Base-by-base conservation (phyloP, 2,888 invertebrate species). In the Euphydryas editha region DNA sequence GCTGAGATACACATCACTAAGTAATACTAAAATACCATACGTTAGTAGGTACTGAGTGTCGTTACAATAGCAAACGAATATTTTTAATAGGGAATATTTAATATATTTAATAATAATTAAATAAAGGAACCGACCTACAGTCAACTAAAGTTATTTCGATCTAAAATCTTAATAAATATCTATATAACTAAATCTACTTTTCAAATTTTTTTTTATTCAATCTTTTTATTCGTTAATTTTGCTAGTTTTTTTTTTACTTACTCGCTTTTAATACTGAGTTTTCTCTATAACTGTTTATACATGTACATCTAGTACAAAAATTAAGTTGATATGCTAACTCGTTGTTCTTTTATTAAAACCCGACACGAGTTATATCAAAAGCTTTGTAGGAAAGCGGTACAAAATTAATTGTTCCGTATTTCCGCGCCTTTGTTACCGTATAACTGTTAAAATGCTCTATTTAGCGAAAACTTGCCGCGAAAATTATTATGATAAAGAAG, bases 391-490 rank as follows among this genome's bases (percentile, higher is more conserved):
- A 59, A 24, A 37, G 46, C 62, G 47, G 62, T 18, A 62, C 62
- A 39, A 57, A 59, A 64, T 59, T 64, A 61, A 64, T 56, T 47
- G 69, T 64, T 59, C 20, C 47, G 42, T 55, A 51, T 42, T 67
- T 59, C 69, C 63, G 67, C 54, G 69, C 24, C 61, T 39, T 59
- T 64, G 61, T 64, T 46, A 7, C 20, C 24, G 17, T 56, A 20
- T 54, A 59, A 69, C 64, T 59, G 55, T 67, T 64, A 37, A 69
- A 67, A 60, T 54, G 60, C 30, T 67, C 62, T 62, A 59, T 62
- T 67, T 62, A 54, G 54, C 10, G 21, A 51, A 54, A 54, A 54
- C 54, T 54, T 36, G 36, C 17, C 54, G 54, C 54, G n/a, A 36
- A 30, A 54, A 51, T 51, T 51, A 46, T 24, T 59, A 17, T 47